Evolutionary conservation across 2,888 invertebrate species (phyloP).

Genomic region (Tenthredo amoena): DNA sequence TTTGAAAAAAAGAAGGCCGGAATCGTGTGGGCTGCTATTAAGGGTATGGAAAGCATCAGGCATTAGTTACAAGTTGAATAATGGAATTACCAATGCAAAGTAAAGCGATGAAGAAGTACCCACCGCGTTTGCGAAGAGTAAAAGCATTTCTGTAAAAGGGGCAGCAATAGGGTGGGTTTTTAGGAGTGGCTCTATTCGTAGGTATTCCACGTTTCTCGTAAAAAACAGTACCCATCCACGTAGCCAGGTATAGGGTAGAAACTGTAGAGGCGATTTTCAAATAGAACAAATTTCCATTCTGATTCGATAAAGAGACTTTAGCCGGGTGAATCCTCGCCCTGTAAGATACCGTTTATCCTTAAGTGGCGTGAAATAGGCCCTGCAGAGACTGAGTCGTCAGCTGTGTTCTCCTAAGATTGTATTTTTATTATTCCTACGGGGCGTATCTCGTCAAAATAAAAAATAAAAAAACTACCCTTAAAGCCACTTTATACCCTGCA

Average conservation of each 20-base stretch:
- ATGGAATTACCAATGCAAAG: conserved; percentile 37
- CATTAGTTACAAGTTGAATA: not conserved
- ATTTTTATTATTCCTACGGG: conserved; percentile 34
- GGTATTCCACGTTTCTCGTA: conserved; percentile 26
- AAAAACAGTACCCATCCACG: not conserved
- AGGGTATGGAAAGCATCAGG: not conserved
- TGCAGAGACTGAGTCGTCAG: conserved; percentile 12
- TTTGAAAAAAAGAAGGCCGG: not conserved
- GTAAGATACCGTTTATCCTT: conserved; percentile 35
- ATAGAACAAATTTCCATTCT: conserved; percentile 34
- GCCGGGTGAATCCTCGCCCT: not conserved
- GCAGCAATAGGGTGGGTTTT: not conserved
- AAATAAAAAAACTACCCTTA: not conserved
- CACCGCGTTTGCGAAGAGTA: not conserved
- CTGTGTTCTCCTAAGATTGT: conserved; percentile 30
- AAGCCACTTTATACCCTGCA: not conserved
- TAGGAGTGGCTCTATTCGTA: conserved; percentile 11
- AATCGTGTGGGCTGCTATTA: not conserved
- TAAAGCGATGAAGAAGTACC: conserved; percentile 3
- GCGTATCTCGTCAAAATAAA: conserved; percentile 25
- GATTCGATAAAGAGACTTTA: conserved; percentile 17
- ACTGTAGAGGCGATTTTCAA: conserved; percentile 15
- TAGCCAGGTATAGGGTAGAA: not conserved
- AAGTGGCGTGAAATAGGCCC: conserved; percentile 44
- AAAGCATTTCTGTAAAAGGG: conserved; percentile 14